Percentiles rank a stretch among this genome's conserved stretches.
Conservation (phyloP, 2,113 vertebrate species). For the Brevimyrus niger region DNA sequence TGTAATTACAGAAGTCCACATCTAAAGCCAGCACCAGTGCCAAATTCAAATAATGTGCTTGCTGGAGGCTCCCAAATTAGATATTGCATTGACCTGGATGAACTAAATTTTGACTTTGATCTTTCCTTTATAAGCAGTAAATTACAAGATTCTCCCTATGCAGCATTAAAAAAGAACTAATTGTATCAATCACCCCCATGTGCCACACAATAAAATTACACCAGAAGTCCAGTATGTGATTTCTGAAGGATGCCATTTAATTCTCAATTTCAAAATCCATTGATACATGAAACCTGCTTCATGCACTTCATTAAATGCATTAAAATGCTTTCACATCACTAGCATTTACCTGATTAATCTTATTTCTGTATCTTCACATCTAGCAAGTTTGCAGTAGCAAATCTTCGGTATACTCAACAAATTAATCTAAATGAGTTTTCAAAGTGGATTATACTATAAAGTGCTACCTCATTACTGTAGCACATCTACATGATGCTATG, state of each 20-base stretch:
- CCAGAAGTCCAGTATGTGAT: neutral
- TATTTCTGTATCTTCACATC: neutral
- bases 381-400: neutral
- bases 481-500: neutral
- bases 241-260: neutral
- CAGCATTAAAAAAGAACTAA: neutral
- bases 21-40: conserved; percentile 35
- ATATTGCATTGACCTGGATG: conserved; percentile 54
- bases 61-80: conserved; percentile 49
- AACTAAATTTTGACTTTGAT: conserved; percentile 56
- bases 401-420: neutral
- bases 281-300: neutral
- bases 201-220: conserved; percentile 14
- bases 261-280: neutral
- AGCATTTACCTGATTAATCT: neutral
- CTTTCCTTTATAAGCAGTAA: conserved; percentile 40
- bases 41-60: conserved; percentile 41
- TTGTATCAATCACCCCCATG: neutral
- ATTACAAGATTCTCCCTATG: conserved; percentile 34
- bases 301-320: neutral
- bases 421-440: conserved; percentile 1
- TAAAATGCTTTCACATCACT: neutral
- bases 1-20: conserved; percentile 44
- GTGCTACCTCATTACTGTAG: neutral
- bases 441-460: neutral